Evolutionary conservation across 2,888 invertebrate genomes (phyloP), one percentile per base, ranked within the genome.

Genomic region (Meteorus colon): DNA sequence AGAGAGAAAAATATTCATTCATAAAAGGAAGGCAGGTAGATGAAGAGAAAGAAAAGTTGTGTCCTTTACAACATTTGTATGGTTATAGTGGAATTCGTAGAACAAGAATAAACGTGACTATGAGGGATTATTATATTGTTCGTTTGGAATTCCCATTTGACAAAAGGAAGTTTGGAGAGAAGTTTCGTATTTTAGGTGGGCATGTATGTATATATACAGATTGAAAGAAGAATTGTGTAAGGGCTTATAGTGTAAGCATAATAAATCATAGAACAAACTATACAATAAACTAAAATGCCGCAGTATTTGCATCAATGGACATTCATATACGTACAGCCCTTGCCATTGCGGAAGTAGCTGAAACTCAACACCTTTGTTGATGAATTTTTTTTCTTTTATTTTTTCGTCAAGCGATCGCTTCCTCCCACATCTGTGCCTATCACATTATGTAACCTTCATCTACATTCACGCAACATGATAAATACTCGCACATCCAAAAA

Each of bases 311-410:
- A 73, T 73, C 76, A 73, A 68, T 55, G 45, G 73, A 48, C 12
- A 41, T 73, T 48, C 63, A 65, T 72, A 41, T 41, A 12, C 37
- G 16, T 19, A 51, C 27, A 31, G 31, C 27, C 59, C 59, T 74
- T 78, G 75, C 69, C 67, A 73, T 78, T 76, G 84, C 80, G 85
- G 85, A 85, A 84, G 82, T 84, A 81, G 81, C 79, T 84, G 84
- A 84, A 85, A 85, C 83, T 83, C 79, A 80, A 85, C 78, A 84
- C 85, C 80, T 76, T 79, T 79, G 77, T 82, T 80, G 79, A 29
- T 60, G 27, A 60, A 41, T 31, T 73, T 73, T 69, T 75, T 75
- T 29, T 69, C 69, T 74, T 77, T 6, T 8, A 34, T 34, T 34
- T 73, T 79, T 55, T 78, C 75, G 73, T 77, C 73, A 79, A 79